Conservation (phyloP, 2,888 invertebrate genomes). For the Aporophyla lueneburgensis region DNA sequence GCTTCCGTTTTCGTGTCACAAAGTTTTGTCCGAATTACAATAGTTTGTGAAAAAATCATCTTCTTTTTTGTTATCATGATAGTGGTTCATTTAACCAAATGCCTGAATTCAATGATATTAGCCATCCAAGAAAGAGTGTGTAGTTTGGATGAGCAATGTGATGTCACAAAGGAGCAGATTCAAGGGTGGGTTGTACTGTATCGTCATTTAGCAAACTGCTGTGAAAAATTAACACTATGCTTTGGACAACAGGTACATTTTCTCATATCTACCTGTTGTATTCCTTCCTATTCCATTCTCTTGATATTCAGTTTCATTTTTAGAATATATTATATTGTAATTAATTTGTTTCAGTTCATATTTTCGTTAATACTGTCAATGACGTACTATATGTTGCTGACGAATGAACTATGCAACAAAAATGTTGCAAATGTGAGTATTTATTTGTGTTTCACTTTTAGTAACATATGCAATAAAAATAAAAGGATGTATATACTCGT, state of each 20-base stretch:
- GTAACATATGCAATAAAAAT: not conserved
- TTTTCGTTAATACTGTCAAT: conserved; percentile 1
- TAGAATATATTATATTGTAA: not conserved
- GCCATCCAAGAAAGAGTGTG: not conserved
- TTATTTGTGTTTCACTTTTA: not conserved
- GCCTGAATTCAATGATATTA: conserved; percentile 8
- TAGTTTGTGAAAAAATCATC: conserved; percentile 13
- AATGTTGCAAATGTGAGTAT: conserved; percentile 7
- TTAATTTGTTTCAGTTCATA: conserved; percentile 27
- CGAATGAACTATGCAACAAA: not conserved
- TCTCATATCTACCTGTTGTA: not conserved
- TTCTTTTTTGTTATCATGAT: conserved; percentile 28
- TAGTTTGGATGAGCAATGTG: not conserved
- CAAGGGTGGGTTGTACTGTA: conserved; percentile 26
- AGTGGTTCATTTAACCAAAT: conserved; percentile 17
- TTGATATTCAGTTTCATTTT: not conserved
- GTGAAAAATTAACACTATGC: conserved; percentile 12
- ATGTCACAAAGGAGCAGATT: conserved; percentile 13
- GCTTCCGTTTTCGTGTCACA: conserved; percentile 15
- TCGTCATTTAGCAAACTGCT: conserved; percentile 22
- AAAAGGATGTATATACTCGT: not conserved
- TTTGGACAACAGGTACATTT: conserved; percentile 19
- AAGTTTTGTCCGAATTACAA: not conserved
- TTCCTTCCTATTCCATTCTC: not conserved
- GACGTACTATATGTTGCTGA: conserved; percentile 15